phyloP scores from a whole-genome alignment of 2,888 invertebrate genomes.

The Pheosia gnoma region DNA sequence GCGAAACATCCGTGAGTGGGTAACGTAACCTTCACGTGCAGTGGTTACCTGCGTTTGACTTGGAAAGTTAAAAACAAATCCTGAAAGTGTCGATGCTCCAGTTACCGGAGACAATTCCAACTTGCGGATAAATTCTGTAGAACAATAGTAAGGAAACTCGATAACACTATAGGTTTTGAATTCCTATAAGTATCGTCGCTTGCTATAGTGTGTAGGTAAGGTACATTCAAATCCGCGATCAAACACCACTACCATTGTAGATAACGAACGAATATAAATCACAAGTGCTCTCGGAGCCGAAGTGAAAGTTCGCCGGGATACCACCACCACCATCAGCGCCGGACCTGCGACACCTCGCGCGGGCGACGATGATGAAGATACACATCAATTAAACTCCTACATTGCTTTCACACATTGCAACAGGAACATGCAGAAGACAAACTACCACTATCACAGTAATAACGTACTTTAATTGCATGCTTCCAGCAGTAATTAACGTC shows the following conservation, averaged over 20 bases:
- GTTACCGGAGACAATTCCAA: slow-evolving; percentile 9
- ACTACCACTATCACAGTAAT: slow-evolving; percentile 33
- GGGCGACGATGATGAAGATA: slow-evolving; percentile 54
- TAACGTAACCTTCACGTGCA: slow-evolving; percentile 38
- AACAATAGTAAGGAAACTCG: slow-evolving; percentile 20
- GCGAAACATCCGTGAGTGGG: slow-evolving; percentile 52
- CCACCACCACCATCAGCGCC: slow-evolving; percentile 51
- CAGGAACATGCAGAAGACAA: slow-evolving; percentile 40
- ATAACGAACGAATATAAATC: slow-evolving; percentile 69
- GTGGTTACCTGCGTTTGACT: slow-evolving; percentile 12
- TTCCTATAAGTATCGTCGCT: slow-evolving; percentile 33
- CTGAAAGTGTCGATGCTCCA: slow-evolving; percentile 18
- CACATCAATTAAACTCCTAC: slow-evolving; percentile 60
- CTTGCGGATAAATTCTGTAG: slow-evolving; percentile 13
- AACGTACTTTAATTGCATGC: slow-evolving; percentile 33
- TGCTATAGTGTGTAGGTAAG: slow-evolving; percentile 33
- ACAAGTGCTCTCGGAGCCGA: slow-evolving; percentile 53
- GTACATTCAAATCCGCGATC: slow-evolving; percentile 61
- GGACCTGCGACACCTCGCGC: slow-evolving; percentile 60
- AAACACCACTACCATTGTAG: slow-evolving; percentile 48
- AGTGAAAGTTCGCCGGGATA: slow-evolving; percentile 73
- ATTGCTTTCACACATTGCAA: slow-evolving; percentile 18
- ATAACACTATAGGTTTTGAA: slow-evolving; percentile 15
- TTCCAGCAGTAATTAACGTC: slow-evolving; percentile 26
- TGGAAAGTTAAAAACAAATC: slow-evolving; percentile 25